Evolutionary conservation across 2,888 invertebrate species (phyloP).

Genomic region (Leucania comma): DNA sequence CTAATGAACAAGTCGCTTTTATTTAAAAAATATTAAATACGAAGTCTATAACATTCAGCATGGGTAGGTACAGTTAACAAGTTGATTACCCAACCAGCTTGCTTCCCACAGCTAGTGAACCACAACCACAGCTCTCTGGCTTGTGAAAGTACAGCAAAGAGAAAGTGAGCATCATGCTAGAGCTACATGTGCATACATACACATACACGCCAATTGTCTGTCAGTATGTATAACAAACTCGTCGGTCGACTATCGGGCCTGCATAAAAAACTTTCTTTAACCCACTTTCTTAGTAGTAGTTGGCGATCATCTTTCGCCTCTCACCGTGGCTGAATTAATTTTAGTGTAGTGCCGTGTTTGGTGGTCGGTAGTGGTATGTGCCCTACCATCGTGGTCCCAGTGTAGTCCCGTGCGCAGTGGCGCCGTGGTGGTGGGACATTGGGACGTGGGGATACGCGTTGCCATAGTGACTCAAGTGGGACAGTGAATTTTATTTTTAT

Average conservation of each 20-base stretch:
- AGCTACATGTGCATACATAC: conserved; percentile 77
- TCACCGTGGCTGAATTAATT: conserved; percentile 81
- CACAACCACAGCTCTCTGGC: conserved; percentile 83
- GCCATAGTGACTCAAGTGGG: conserved; percentile 80
- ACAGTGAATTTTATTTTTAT: conserved; percentile 78
- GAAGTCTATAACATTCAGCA: not conserved
- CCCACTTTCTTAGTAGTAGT: conserved; percentile 87
- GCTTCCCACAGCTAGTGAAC: conserved; percentile 82
- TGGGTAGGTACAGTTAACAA: conserved; percentile 34
- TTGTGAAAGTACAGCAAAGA: conserved; percentile 90
- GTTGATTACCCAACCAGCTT: conserved; percentile 74
- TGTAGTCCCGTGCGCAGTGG: conserved; percentile 83
- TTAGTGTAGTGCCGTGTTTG: conserved; percentile 85
- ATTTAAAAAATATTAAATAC: not conserved
- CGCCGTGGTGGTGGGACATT: conserved; percentile 84
- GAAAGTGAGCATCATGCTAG: conserved; percentile 88
- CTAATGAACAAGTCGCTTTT: not conserved
- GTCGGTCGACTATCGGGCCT: conserved; percentile 81
- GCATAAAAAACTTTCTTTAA: conserved; percentile 90
- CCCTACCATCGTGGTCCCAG: conserved; percentile 87
- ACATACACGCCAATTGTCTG: conserved; percentile 70
- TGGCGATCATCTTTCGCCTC: conserved; percentile 86
- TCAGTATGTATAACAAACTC: conserved; percentile 82
- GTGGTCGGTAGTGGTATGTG: conserved; percentile 86
- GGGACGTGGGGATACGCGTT: conserved; percentile 83